Conservation (phyloP, 2,888 invertebrate genomes). For the Chaitophorus viminalis region DNA sequence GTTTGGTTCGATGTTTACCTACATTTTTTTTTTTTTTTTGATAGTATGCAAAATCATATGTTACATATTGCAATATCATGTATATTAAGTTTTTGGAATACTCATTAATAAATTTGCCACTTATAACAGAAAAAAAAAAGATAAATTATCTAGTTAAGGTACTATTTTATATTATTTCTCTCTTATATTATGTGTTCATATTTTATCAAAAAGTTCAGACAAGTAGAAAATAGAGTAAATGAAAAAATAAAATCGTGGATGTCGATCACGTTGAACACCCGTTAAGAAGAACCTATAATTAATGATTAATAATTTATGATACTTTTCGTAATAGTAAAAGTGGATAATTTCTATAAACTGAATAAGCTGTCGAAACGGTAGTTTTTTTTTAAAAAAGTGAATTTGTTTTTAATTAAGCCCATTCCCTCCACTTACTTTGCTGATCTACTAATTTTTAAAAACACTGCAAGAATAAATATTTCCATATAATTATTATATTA, state of each 20-base stretch:
- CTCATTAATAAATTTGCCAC: background rate
- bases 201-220: conserved; percentile 35
- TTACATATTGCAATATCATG: too few species aligned
- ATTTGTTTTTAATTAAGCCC: conserved; percentile 44
- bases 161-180: background rate
- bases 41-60: too few species aligned
- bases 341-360: conserved; percentile 22
- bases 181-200: background rate
- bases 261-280: conserved; percentile 38
- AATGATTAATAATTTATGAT: conserved; percentile 47
- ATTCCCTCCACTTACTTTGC: background rate
- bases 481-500: background rate
- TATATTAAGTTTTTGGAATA: background rate
- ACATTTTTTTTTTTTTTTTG: too few species aligned
- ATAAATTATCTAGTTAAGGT: background rate
- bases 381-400: background rate
- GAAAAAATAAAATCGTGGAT: background rate
- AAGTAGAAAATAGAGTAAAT: conserved; percentile 41
- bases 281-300: background rate
- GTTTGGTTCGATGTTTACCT: too few species aligned
- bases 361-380: background rate
- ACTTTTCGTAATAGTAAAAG: background rate
- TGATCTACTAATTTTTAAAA: background rate
- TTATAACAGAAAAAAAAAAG: background rate
- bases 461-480: background rate